phyloP scores from a whole-genome alignment of 2,888 invertebrate genomes.

The Cistogaster globosa region DNA sequence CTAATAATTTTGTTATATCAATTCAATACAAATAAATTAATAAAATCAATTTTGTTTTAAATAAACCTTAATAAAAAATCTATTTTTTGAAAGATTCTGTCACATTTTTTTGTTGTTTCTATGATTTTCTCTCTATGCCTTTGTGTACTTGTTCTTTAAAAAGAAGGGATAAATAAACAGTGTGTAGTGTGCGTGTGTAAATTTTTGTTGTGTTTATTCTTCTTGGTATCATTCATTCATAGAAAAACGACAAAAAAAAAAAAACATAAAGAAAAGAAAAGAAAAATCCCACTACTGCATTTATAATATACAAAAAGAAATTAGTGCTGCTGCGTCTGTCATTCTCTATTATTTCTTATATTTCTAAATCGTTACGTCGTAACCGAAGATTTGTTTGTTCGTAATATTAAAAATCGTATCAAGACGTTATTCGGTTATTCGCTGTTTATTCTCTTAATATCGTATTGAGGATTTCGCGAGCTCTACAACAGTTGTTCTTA shows the following conservation, averaged over 20 bases:
- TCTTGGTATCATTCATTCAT: constrained; percentile 61
- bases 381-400: constrained; percentile 41
- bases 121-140: constrained; percentile 19
- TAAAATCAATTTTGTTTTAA: background rate
- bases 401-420: constrained; percentile 36
- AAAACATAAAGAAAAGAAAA: no score
- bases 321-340: constrained; percentile 68
- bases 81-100: constrained; percentile 38
- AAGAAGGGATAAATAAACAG: constrained; percentile 50
- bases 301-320: constrained; percentile 42
- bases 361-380: constrained; percentile 41
- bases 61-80: background rate
- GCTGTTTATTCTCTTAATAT: constrained; percentile 26
- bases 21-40: background rate
- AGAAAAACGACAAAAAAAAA: constrained; percentile 57
- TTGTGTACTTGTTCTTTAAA: constrained; percentile 62
- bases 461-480: constrained; percentile 57
- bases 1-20: background rate
- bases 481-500: constrained; percentile 48
- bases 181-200: constrained; percentile 42
- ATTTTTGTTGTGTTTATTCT: constrained; percentile 65
- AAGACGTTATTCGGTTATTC: constrained; percentile 61
- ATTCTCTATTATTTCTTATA: constrained; percentile 50
- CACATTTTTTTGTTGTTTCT: constrained; percentile 58
- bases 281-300: constrained; percentile 58